Percentiles rank a stretch among this genome's conserved stretches.
These are phyloP conservation scores for Euproctis similis DNA, from an alignment of 2,888 invertebrate species.

Conservation along the genomic window DNA sequence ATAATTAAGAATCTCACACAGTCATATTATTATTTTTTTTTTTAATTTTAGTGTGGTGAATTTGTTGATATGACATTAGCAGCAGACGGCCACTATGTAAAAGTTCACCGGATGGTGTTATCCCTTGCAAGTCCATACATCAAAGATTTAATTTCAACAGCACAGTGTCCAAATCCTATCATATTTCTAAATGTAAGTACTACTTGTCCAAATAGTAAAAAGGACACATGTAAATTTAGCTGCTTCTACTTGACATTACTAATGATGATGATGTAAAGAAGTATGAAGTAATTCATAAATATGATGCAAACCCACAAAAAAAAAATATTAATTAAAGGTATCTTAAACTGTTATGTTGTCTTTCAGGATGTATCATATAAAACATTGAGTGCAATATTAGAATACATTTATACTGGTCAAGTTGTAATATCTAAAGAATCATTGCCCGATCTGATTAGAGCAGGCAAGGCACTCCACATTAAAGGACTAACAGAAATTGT, in stretches of 20 bases:
- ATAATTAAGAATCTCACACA: background rate
- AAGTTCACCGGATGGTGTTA: conserved; percentile 61
- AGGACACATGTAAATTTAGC: background rate
- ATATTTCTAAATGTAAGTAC: conserved; percentile 62
- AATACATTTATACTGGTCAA: conserved; percentile 66
- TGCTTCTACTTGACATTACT: background rate
- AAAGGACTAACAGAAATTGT: conserved; percentile 60
- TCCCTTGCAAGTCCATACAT: conserved; percentile 64
- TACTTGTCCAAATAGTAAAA: background rate
- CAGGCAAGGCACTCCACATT: conserved; percentile 56
- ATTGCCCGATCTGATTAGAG: conserved; percentile 45
- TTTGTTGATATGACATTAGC: conserved; percentile 70
- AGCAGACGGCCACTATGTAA: conserved; percentile 62
- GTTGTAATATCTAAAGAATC: conserved; percentile 44
- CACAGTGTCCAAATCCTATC: conserved; percentile 56
- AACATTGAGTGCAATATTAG: conserved; percentile 51
- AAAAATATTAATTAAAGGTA: background rate
- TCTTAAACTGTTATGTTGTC: background rate
- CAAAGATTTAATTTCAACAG: conserved; percentile 53
- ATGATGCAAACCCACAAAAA: background rate
- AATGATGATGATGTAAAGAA: background rate
- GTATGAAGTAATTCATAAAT: background rate
- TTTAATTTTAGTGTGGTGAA: conserved; percentile 48
- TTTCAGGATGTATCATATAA: conserved; percentile 58
- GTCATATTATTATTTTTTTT: background rate